A percentile compares a stretch with the other conserved stretches of the same genome.
Conservation (phyloP, 1,140 invertebrate species). For the Zaprionus nigranus region DNA sequence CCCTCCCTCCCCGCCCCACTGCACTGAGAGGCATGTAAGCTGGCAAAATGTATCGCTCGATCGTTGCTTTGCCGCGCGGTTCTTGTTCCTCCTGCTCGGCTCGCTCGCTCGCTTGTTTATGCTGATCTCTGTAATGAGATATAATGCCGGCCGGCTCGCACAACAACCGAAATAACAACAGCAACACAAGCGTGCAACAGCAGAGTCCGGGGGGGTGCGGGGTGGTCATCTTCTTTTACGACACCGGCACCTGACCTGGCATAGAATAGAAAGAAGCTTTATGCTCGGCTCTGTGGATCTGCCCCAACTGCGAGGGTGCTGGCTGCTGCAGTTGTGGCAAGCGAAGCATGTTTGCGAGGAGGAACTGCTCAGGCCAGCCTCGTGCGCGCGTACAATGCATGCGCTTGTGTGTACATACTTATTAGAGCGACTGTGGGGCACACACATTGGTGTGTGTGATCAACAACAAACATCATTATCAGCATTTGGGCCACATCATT, state of each 20-base stretch:
- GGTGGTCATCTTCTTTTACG: slow-evolving; percentile 27
- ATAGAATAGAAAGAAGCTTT: slow-evolving; percentile 30
- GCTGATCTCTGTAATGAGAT: slow-evolving; percentile 83
- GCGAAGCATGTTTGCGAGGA: too few species aligned
- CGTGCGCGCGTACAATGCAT: background rate
- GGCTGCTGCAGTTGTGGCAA: background rate
- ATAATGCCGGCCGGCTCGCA: slow-evolving; percentile 77
- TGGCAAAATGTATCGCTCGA: slow-evolving; percentile 71
- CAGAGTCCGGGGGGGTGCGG: background rate
- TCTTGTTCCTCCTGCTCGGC: slow-evolving; percentile 63
- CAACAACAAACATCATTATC: slow-evolving; percentile 66
- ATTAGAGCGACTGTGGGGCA: slow-evolving; percentile 30
- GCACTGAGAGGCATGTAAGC: slow-evolving; percentile 62
- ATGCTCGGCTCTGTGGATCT: slow-evolving; percentile 28
- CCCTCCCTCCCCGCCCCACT: slow-evolving; percentile 4
- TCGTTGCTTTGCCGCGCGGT: slow-evolving; percentile 53
- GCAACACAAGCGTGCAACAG: slow-evolving; percentile 23
- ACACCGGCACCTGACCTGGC: slow-evolving; percentile 50
- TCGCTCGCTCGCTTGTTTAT: slow-evolving; percentile 69
- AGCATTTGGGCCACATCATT: slow-evolving; percentile 64
- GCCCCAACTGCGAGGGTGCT: slow-evolving; percentile 35
- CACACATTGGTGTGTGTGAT: slow-evolving; percentile 53
- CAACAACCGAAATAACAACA: slow-evolving; percentile 49
- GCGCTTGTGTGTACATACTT: slow-evolving; percentile 28
- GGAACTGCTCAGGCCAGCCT: background rate